Evolutionary conservation across 2,888 invertebrate genomes (phyloP).

Genomic region (Bruchidius siliquastri): DNA sequence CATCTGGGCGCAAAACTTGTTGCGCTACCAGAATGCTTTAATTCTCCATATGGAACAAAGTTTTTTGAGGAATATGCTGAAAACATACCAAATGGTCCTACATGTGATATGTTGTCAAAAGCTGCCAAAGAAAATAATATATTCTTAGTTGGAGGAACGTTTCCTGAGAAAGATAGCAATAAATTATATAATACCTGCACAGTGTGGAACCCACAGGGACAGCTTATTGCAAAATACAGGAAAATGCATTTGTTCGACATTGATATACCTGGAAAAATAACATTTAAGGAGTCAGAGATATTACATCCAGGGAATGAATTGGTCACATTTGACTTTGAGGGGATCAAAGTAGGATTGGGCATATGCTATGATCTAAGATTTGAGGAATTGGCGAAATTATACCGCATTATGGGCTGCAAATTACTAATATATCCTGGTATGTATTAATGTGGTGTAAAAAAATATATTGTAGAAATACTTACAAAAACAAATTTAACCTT

Average conservation of each 20-base stretch:
- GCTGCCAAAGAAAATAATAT: conserved; percentile 73
- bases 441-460: background rate
- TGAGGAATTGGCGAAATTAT: conserved; percentile 77
- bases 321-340: conserved; percentile 67
- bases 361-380: conserved; percentile 95
- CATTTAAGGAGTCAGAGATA: conserved; percentile 86
- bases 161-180: conserved; percentile 69
- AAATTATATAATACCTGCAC: conserved; percentile 81
- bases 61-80: conserved; percentile 79
- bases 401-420: conserved; percentile 70
- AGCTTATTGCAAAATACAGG: conserved; percentile 73
- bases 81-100: conserved; percentile 71
- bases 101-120: conserved; percentile 64
- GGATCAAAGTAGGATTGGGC: conserved; percentile 78
- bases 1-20: conserved; percentile 60
- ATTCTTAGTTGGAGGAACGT: conserved; percentile 83
- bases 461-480: background rate
- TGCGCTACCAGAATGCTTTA: conserved; percentile 85
- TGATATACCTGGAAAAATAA: conserved; percentile 87
- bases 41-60: conserved; percentile 86
- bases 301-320: conserved; percentile 71
- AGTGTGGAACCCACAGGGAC: conserved; percentile 75
- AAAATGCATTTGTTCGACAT: conserved; percentile 96
- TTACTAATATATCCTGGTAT: conserved; percentile 81
- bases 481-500: background rate